Percentiles rank a stretch among this genome's conserved stretches.
Evolutionary conservation across 2,888 invertebrate genomes (phyloP).

Genomic region (Crematogaster levior): DNA sequence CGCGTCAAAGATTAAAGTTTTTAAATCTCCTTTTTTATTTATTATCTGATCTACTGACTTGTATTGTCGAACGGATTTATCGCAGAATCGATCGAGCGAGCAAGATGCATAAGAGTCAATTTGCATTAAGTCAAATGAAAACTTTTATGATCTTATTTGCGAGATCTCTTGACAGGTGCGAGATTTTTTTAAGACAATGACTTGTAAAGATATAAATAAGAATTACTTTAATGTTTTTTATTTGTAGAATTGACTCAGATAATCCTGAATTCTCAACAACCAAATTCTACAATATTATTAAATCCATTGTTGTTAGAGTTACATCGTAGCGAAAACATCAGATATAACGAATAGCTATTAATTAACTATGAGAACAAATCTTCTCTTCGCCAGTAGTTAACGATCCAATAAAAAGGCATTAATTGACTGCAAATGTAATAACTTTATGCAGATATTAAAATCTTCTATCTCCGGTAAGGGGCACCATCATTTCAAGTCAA

Average conservation of each 20-base stretch:
- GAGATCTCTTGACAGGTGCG: not conserved
- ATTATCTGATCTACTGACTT: constrained; percentile 26
- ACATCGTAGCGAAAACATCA: not conserved
- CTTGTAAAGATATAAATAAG: not conserved
- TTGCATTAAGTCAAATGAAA: constrained; percentile 23
- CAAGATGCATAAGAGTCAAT: not conserved
- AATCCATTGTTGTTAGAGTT: constrained; percentile 3
- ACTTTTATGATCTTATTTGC: not conserved
- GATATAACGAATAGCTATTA: too few relatives aligned
- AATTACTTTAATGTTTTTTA: not conserved
- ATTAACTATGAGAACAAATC: too few relatives aligned
- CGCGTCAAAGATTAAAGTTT: constrained; percentile 16
- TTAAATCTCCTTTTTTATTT: not conserved
- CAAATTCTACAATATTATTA: not conserved
- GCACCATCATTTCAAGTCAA: too few relatives aligned
- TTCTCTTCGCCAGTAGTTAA: too few relatives aligned
- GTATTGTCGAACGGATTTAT: constrained; percentile 10
- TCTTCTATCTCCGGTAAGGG: too few relatives aligned
- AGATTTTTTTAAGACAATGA: constrained; percentile 2
- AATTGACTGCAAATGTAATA: too few relatives aligned
- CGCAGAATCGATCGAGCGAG: not conserved
- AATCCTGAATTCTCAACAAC: not conserved
- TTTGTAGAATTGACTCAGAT: not conserved
- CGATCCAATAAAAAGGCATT: too few relatives aligned
- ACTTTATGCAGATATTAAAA: too few relatives aligned